phyloP scores from a whole-genome alignment of 2,113 vertebrate genomes.

The Nerophis lumbriciformis region DNA sequence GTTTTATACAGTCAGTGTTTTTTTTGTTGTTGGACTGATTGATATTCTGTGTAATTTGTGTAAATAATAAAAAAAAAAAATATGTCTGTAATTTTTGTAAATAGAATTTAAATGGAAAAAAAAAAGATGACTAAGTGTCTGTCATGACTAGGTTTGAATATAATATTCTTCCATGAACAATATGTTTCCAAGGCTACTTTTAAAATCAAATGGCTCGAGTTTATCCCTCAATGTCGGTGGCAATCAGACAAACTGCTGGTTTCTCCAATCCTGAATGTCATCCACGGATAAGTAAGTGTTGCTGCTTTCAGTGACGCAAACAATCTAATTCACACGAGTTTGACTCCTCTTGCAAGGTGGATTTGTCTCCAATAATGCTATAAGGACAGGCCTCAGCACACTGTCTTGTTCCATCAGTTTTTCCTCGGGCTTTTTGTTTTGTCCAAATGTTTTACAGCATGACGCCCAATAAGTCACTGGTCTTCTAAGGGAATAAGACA shows the following conservation, averaged over 20 bases:
- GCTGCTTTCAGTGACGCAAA: not conserved
- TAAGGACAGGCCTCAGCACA: not conserved
- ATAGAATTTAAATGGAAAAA: too few species aligned
- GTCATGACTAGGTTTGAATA: too few species aligned
- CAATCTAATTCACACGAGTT: not conserved
- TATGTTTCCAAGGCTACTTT: too few species aligned
- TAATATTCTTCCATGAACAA: too few species aligned
- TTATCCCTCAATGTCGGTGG: not conserved
- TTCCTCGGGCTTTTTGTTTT: not conserved
- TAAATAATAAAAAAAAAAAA: too few species aligned
- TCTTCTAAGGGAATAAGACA: not conserved
- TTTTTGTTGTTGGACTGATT: too few species aligned
- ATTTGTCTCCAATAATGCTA: not conserved
- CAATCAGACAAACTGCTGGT: constrained; percentile 16
- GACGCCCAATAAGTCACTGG: not conserved
- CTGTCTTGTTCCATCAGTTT: not conserved
- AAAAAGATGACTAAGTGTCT: too few species aligned
- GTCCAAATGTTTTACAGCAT: not conserved
- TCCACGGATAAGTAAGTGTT: not conserved
- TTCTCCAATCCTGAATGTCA: constrained; percentile 22
- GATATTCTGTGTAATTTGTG: too few species aligned
- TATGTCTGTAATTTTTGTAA: too few species aligned
- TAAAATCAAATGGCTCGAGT: not conserved
- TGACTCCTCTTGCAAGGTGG: not conserved
- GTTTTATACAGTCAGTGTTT: too few species aligned